A percentile compares a stretch with the other conserved stretches of the same genome.
These are phyloP conservation scores for Lithophane leautieri DNA, from an alignment of 2,888 invertebrate species.

Conservation along the genomic window DNA sequence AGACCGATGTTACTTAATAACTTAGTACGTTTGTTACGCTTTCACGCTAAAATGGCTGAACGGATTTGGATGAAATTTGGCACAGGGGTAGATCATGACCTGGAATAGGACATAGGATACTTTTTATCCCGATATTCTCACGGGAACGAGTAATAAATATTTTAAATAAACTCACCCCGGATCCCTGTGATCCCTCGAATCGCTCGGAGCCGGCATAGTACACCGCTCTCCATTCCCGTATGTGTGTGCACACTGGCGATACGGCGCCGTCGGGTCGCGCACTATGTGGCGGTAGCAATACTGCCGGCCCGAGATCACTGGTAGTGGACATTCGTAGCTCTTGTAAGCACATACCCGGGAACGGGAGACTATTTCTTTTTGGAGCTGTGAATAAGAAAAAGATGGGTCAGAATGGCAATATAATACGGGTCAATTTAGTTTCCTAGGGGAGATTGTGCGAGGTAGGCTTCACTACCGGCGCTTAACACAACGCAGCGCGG, in stretches of 20 bases:
- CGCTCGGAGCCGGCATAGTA: slow-evolving; percentile 93
- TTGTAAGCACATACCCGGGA: slow-evolving; percentile 91
- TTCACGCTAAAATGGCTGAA: no score
- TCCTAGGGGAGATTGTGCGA: background rate
- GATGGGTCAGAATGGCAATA: background rate
- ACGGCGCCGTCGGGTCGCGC: slow-evolving; percentile 95
- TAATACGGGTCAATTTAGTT: background rate
- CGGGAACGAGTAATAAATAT: background rate
- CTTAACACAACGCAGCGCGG: background rate
- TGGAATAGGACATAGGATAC: no score
- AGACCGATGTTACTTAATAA: background rate
- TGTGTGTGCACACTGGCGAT: slow-evolving; percentile 93
- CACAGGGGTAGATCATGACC: no score
- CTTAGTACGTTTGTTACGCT: no score
- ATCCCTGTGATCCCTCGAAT: slow-evolving; percentile 72
- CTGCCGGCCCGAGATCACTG: slow-evolving; percentile 93
- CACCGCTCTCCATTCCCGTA: slow-evolving; percentile 93
- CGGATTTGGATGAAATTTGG: no score
- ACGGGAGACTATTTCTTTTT: slow-evolving; percentile 91
- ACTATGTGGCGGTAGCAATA: slow-evolving; percentile 96
- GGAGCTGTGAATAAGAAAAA: slow-evolving; percentile 83
- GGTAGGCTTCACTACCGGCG: background rate
- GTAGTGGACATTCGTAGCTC: slow-evolving; percentile 92
- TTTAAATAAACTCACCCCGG: slow-evolving; percentile 72
- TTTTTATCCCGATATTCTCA: no score